phyloP scores from a whole-genome alignment of 2,113 vertebrate genomes.

The Rana temporaria region DNA sequence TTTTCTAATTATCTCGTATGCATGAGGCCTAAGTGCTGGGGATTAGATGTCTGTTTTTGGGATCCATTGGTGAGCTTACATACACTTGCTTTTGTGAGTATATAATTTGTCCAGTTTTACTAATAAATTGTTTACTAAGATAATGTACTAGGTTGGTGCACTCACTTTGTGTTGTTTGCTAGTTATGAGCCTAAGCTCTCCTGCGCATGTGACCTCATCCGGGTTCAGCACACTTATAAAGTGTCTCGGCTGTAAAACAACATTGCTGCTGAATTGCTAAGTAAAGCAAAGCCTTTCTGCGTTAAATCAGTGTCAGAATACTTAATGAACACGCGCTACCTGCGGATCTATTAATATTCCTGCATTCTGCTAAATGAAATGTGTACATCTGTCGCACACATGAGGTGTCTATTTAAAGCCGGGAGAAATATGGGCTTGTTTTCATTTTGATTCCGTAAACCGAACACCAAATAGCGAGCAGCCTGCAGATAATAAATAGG shows the following conservation, averaged over 20 bases:
- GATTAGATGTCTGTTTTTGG: too few relatives aligned
- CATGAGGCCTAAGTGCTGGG: too few relatives aligned
- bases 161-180: too few relatives aligned
- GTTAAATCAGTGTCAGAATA: not conserved
- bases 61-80: too few relatives aligned
- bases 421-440: conserved; percentile 23
- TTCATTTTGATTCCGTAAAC: conserved; percentile 16
- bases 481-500: conserved; percentile 24
- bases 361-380: not conserved
- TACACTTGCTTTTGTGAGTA: too few relatives aligned
- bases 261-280: not conserved
- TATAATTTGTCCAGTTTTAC: too few relatives aligned
- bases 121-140: too few relatives aligned
- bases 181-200: too few relatives aligned
- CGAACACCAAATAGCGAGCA: not conserved
- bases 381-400: not conserved
- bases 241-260: not conserved
- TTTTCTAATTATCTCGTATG: too few relatives aligned
- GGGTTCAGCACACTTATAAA: too few relatives aligned
- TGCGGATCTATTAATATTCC: conserved; percentile 12
- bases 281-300: not conserved
- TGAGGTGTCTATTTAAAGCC: conserved; percentile 19
- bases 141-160: too few relatives aligned
- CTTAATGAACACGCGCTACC: not conserved
- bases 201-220: too few relatives aligned